Base-by-base conservation (phyloP, 2,797 vertebrate species). In the Platalea minor region DNA sequence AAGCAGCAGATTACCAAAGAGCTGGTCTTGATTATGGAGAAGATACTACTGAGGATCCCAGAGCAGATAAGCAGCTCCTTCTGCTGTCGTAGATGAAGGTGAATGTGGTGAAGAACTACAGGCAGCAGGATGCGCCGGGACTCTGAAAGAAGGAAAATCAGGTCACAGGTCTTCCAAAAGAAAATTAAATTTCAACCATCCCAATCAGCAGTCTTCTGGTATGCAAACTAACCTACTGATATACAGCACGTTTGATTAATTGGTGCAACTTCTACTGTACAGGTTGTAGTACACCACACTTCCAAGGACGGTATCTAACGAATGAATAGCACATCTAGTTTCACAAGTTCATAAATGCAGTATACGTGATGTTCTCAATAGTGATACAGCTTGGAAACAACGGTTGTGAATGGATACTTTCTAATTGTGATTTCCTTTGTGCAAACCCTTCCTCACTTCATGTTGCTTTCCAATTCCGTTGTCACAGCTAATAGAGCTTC, bases 31-130 rank as follows among this genome's bases (percentile, higher is more conserved):
- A 99, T 99, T 91, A 99, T 99, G 93, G 99, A 99, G 97, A 99
- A 99, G 97, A 99, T 99, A 97, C 99, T 99, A 98, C 99, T 98
- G 39, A 99, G 99, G 93, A 99, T 99, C 85, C 99, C 99, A 87
- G 99, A 99, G 95, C 99, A 99, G 97, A 99, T 99, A 21, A 99
- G 99, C 78, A 99, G 98, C 98, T 99, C 99, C 97, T 99, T 99
- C 98, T 99, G 99, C 98, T 99, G 99, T 88, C 99, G 98, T 64
- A 99, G 98, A 97, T 99, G 99, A 93, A 99, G 98, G 98, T 99
- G 99, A 96, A 99, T 99, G 95, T 99, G 99, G 97, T 99, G 99
- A 91, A 99, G 98, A 80, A 99, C 99, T 65, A 99, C 99, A 4
- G 99, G 99, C 76, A 99, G 98, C 95, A 99, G 98, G 96, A 99